Conservation (phyloP, 1,140 invertebrate genomes). For the Andricus grossulariae region DNA sequence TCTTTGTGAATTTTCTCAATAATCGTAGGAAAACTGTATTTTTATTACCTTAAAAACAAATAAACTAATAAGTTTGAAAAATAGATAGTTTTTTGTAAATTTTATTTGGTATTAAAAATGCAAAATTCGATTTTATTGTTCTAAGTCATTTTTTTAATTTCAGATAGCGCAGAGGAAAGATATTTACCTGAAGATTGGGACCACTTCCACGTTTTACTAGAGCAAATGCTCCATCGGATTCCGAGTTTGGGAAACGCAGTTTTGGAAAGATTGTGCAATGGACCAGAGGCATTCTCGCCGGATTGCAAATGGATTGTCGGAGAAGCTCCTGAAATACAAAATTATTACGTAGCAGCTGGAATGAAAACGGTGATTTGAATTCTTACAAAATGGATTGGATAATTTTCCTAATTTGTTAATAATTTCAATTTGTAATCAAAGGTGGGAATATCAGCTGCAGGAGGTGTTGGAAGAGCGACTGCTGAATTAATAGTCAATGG, state of each 20-base stretch:
- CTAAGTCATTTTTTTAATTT: constrained; percentile 49
- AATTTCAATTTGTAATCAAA: constrained; percentile 42
- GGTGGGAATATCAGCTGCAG: constrained; percentile 92
- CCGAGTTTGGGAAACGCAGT: constrained; percentile 85
- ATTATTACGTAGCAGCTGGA: constrained; percentile 97
- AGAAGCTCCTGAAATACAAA: constrained; percentile 93
- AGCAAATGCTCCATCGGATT: constrained; percentile 89
- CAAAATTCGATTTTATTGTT: constrained; percentile 44
- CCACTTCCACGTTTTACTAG: constrained; percentile 93
- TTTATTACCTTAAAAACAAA: no score
- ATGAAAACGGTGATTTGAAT: constrained; percentile 87
- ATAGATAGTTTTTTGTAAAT: no score
- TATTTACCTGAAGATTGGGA: constrained; percentile 93
- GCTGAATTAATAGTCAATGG: constrained; percentile 93
- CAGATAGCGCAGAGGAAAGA: constrained; percentile 76
- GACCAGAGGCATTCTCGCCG: constrained; percentile 95
- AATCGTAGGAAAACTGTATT: no score
- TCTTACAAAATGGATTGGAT: neutral
- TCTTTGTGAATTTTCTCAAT: no score
- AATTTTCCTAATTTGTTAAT: neutral
- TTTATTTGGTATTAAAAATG: neutral
- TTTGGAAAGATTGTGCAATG: constrained; percentile 88
- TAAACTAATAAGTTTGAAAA: no score
- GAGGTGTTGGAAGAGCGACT: constrained; percentile 93
- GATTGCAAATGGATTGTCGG: constrained; percentile 95